Base-by-base conservation (phyloP, 2,113 vertebrate genomes). In the Mesocricetus auratus region DNA sequence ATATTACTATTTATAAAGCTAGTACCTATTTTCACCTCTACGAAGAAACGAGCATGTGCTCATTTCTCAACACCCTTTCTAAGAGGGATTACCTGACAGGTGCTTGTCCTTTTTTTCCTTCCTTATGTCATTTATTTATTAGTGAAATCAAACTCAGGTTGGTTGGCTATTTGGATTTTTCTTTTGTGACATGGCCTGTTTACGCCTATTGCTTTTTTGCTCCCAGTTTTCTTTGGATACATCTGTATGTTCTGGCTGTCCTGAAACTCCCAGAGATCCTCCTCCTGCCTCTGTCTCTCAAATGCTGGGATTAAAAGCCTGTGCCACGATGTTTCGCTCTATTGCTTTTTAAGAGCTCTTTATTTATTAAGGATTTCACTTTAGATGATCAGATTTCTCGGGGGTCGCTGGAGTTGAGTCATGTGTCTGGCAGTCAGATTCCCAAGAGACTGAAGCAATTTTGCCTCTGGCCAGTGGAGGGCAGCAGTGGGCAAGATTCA, bases 401-500 rank as follows among this genome's bases (percentile, higher is more conserved):
- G 79, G 79, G 42, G n/a, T 88, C 4, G 0, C 33, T 90, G 26
- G 36, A 42, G 15, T 53, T 87, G 56, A 47, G 62, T 29, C 64
- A 4, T 5, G 33, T 2, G 64, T 82, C 8, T 47, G 36, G 16
- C 85, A 81, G 85, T 93, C 60, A 60, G 73, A 93, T 81, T 95
- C 95, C 93, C 95, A 39, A 73, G 94, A 96, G 94, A 90, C 66
- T 77, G 79, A 56, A 96, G 81, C 71, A 92, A 86, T 96, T 93
- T 95, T 96, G 64, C 66, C 87, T 96, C 69, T 94, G 88, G 89
- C 93, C 97, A 96, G 92, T 11, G 95, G 97, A 90, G 97, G 97
- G 97, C 97, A 97, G 97, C 94, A 97, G 88, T 96, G 93, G 90
- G 97, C 92, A 97, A 96, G 79, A 86, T 90, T 94, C 90, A 64